Conservation (phyloP, 2,888 invertebrate species). For the Slavum lentiscoides region DNA sequence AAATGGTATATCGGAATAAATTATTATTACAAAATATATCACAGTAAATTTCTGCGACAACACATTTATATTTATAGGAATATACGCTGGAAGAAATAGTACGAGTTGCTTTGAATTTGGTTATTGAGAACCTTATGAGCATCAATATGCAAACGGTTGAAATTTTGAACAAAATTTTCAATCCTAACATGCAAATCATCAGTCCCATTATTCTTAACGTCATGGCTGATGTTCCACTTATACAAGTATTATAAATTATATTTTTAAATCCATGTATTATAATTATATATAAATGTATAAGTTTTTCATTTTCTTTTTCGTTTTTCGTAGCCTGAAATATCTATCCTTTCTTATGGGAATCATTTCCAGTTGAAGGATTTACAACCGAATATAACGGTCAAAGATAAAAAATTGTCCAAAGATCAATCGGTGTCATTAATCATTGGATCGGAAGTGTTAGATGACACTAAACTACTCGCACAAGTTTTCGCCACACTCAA, state of each 20-base stretch:
- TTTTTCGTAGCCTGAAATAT: constrained; percentile 66
- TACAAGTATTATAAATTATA: constrained; percentile 57
- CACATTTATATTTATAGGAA: constrained; percentile 54
- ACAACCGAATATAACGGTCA: constrained; percentile 64
- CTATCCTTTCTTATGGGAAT: constrained; percentile 61
- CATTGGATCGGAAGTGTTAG: constrained; percentile 64
- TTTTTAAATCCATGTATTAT: no score
- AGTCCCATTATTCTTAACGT: constrained; percentile 65
- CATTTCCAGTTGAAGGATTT: constrained; percentile 61
- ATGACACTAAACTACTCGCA: constrained; percentile 62
- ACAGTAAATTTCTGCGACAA: not conserved
- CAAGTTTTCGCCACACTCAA: constrained; percentile 63
- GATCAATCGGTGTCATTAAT: constrained; percentile 64
- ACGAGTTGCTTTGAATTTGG: constrained; percentile 70
- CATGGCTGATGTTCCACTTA: constrained; percentile 66
- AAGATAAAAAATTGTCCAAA: constrained; percentile 66
- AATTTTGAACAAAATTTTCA: constrained; percentile 63
- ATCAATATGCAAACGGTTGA: constrained; percentile 69
- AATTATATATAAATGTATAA: not conserved
- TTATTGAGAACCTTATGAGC: constrained; percentile 71
- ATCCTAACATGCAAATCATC: constrained; percentile 63
- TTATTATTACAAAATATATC: not conserved
- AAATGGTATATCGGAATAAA: constrained; percentile 38
- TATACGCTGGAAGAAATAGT: constrained; percentile 63
- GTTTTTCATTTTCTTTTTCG: not conserved